Conservation (phyloP, 2,113 vertebrate genomes). For the Dipodomys merriami region DNA sequence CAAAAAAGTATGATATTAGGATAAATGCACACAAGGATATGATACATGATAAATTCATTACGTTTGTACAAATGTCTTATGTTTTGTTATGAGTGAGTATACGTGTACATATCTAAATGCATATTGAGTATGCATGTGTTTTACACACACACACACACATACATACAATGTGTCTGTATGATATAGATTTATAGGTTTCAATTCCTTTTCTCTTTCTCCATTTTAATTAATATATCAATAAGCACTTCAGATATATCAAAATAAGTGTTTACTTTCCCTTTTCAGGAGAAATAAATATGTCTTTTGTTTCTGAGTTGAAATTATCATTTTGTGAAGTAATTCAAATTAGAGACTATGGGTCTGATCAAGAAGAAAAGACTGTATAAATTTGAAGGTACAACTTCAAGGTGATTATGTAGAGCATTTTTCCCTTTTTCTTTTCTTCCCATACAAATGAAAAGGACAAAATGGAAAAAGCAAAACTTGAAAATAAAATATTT, state of each 20-base stretch:
- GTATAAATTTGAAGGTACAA: not conserved
- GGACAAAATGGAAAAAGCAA: not conserved
- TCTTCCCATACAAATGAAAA: not conserved
- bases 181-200: not conserved
- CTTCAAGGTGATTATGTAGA: not conserved
- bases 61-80: too few species aligned
- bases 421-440: not conserved
- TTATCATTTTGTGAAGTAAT: slow-evolving; percentile 35
- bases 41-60: slow-evolving; percentile 25
- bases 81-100: too few species aligned
- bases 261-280: not conserved
- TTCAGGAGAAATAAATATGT: not conserved
- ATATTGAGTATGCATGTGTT: not conserved
- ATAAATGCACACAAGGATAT: slow-evolving; percentile 11
- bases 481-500: slow-evolving; percentile 7
- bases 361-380: not conserved
- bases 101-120: not conserved
- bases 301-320: not conserved
- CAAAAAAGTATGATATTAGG: slow-evolving; percentile 48
- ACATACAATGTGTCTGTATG: not conserved
- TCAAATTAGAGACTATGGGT: not conserved
- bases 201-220: slow-evolving; percentile 9
- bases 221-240: slow-evolving; percentile 29
- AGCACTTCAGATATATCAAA: not conserved
- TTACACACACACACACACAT: too few species aligned